Conservation (phyloP, 2,888 invertebrate species). For the Xanthorhoe designata region DNA sequence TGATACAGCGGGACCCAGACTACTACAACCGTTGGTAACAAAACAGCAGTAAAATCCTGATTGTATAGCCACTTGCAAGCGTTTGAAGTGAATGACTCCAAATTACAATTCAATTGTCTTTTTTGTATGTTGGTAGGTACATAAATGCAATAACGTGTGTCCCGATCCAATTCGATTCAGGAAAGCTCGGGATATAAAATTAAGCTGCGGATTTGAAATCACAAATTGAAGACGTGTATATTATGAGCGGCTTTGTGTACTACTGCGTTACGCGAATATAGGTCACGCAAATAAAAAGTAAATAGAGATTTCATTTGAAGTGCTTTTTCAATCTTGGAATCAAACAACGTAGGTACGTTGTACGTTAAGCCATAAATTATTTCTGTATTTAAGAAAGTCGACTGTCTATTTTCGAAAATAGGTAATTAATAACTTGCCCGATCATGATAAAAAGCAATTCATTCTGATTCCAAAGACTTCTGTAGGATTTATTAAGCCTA, state of each 20-base stretch:
- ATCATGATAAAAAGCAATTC: too few relatives aligned
- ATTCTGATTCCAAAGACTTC: too few relatives aligned
- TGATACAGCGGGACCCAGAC: too few relatives aligned
- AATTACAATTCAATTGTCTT: conserved; percentile 28
- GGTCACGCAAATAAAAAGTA: conserved; percentile 18
- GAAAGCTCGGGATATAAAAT: conserved; percentile 44
- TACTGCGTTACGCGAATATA: conserved; percentile 20
- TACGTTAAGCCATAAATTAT: too few relatives aligned
- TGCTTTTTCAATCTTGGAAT: conserved; percentile 2
- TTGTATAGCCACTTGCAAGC: conserved; percentile 19
- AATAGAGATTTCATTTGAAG: conserved; percentile 17
- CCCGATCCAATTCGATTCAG: conserved; percentile 42
- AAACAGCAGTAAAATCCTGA: conserved; percentile 27
- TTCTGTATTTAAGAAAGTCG: too few relatives aligned
- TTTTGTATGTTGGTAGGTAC: conserved; percentile 35
- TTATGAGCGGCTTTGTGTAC: conserved; percentile 32
- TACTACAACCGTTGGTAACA: not conserved
- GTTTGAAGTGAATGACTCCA: conserved; percentile 19
- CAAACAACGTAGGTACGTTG: conserved; percentile 16
- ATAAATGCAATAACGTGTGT: conserved; percentile 41
- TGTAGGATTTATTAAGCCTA: too few relatives aligned
- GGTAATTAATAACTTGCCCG: too few relatives aligned
- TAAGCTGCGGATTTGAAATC: conserved; percentile 43
- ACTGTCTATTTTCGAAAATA: too few relatives aligned
- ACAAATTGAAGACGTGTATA: conserved; percentile 44